Evolutionary conservation across 2,797 vertebrate genomes (phyloP).

Genomic region (Falco concolor): DNA sequence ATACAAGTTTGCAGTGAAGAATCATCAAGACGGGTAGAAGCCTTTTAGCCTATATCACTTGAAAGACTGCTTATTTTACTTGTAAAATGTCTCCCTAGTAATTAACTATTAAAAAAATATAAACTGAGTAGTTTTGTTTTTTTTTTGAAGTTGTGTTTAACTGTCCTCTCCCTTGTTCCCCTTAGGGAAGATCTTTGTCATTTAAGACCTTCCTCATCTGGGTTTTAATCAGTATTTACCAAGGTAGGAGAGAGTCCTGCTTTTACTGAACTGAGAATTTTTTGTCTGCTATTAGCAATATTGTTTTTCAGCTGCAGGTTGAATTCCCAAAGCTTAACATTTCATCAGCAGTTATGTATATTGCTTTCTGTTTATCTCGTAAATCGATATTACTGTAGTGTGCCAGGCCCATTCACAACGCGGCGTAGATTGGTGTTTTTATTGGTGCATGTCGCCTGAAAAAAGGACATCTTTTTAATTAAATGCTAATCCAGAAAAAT

Average conservation of each 20-base stretch:
- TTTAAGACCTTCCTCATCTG: slow-evolving; percentile 98
- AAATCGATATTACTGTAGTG: slow-evolving; percentile 66
- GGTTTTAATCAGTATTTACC: slow-evolving; percentile 96
- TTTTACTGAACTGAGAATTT: background rate
- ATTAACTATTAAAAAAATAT: background rate
- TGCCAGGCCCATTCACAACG: background rate
- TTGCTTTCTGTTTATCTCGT: slow-evolving; percentile 70
- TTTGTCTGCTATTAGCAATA: slow-evolving; percentile 18
- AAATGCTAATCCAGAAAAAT: slow-evolving; percentile 71
- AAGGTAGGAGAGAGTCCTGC: slow-evolving; percentile 80
- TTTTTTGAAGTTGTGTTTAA: background rate
- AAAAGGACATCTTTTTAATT: slow-evolving; percentile 74
- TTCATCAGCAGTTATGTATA: slow-evolving; percentile 61
- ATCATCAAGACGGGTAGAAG: background rate
- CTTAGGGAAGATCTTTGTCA: slow-evolving; percentile 91
- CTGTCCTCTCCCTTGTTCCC: slow-evolving; percentile 46
- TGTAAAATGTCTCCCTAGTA: background rate
- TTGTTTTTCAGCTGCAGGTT: slow-evolving; percentile 60
- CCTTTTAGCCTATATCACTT: background rate
- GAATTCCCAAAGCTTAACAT: slow-evolving; percentile 63
- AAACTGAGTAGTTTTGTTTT: background rate
- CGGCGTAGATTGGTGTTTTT: slow-evolving; percentile 59
- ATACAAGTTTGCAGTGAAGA: background rate
- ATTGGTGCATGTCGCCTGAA: slow-evolving; percentile 68
- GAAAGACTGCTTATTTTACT: background rate